Evolutionary conservation across 2,888 invertebrate genomes (phyloP), one percentile per base, ranked within the genome.

Genomic region (Ischnus inquisitorius): DNA sequence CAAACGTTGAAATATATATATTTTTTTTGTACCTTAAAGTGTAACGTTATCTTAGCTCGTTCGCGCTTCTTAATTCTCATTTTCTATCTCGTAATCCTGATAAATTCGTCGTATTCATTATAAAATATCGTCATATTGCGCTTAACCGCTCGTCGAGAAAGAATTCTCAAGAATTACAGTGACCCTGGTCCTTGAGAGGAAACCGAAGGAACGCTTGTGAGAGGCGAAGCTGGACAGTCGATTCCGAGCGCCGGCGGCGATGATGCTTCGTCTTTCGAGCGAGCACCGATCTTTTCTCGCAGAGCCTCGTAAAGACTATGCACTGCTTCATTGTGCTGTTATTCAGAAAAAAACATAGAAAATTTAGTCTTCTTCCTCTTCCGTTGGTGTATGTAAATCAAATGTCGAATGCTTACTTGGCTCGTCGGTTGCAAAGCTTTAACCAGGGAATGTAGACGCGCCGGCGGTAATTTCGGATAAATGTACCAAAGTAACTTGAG

Each of bases 401-500:
- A 60, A 69, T 72, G 41, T 57, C 19, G 57, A 14, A 69, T 81
- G 84, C 80, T 88, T 92, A 94, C 94, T 92, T 94, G 94, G 87
- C 94, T 94, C 48, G 94, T 94, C 16, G 95, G 95, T 89, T 97
- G 96, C 34, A 98, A 94, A 14, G 96, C 96, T 91, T 97, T 97
- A 94, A 98, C 96, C 19, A 98, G 94, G 0, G 97, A 96, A 87
- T 97, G 96, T 84, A 98, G 94, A 85, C 98, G 95, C 57, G 95
- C 95, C 2, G 96, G 95, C 0, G 98, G 98, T 80, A 99, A 93
- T 93, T 97, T 98, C 22, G 96, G 96, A 93, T 98, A 96, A 85
- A 98, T 96, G 92, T 98, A 98, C 97, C 98, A 98, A 48, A 99
- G 94, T 68, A 99, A 94, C 92, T 98, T 98, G 65, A 98, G 94